A percentile compares a stretch with the other conserved stretches of the same genome.
phyloP scores from a whole-genome alignment of 2,888 invertebrate species.

The Halocaridina rubra region DNA sequence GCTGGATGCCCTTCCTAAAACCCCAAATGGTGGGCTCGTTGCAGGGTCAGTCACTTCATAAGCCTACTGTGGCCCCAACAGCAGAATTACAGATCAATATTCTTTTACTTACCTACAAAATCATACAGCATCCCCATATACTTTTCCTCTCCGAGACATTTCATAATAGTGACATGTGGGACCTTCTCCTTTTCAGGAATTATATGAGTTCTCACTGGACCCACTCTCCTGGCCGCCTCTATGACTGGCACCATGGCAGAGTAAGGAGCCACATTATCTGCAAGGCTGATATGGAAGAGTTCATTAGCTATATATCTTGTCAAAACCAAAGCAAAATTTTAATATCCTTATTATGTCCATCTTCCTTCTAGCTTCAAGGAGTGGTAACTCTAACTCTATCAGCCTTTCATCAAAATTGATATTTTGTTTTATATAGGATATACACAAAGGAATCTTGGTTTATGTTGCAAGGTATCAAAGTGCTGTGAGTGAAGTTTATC shows the following conservation, averaged over 20 bases:
- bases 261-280: conserved; percentile 51
- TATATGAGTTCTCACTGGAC: conserved; percentile 28
- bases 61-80: no score
- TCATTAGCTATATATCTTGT: neutral
- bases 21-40: no score
- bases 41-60: no score
- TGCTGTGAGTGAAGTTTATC: no score
- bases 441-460: no score
- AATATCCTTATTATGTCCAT: neutral
- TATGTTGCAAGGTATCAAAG: no score
- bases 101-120: conserved; percentile 55
- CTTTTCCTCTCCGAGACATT: conserved; percentile 41
- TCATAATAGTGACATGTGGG: conserved; percentile 52
- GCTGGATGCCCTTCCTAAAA: no score
- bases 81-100: no score
- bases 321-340: neutral
- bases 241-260: conserved; percentile 27
- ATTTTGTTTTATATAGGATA: no score
- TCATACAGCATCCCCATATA: conserved; percentile 48
- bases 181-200: conserved; percentile 47
- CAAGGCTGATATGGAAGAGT: conserved; percentile 25
- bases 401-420: no score
- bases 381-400: no score
- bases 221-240: conserved; percentile 16
- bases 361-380: no score